Base-by-base conservation (phyloP, 2,113 vertebrate species). In the Podarcis muralis region DNA sequence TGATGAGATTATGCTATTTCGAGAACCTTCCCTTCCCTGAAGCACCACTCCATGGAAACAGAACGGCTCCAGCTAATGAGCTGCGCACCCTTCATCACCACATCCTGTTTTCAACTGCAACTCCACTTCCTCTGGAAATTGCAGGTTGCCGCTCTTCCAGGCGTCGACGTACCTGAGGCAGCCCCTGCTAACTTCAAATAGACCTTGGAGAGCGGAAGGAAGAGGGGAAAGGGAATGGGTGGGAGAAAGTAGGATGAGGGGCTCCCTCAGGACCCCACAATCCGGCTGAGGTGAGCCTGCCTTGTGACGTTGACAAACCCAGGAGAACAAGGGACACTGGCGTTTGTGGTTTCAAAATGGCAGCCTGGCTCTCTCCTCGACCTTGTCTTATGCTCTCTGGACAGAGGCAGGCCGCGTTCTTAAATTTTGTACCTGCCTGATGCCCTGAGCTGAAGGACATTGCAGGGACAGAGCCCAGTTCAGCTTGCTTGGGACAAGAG, bases 1-100 rank as follows among this genome's bases (percentile, higher is more conserved):
- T 57, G 32, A 35, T n/a, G 37, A 93, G 81, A n/a, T 68, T 11
- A 84, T 69, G 59, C 79, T 88, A 13, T 88, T 85, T 87, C 89
- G 92, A 93, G 88, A 83, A 91, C 12, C 35, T 86, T 16, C 94
- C 92, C 83, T 94, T 1, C 0, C 83, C 72, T 0, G 0, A 87
- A 86, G 89, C 0, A 11, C 6, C 43, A 2, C 23, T 23, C 83
- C 81, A 71, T 66, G 13, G 48, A 23, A 77, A 78, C 32, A 0
- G 1, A 57, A 3, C 2, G 2, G 16, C 77, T 74, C 37, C 59
- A 48, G 37, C 89, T 89, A 88, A 82, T 0, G 27, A 90, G 68
- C 43, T 66, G 83, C 37, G 87, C 74, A 79, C 76, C 8, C 62
- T 12, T 18, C 57, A 59, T 37, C 23, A 83, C 86, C 89, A 69